Conservation (phyloP, 2,888 invertebrate species). For the Ormyrus nitidulus region DNA sequence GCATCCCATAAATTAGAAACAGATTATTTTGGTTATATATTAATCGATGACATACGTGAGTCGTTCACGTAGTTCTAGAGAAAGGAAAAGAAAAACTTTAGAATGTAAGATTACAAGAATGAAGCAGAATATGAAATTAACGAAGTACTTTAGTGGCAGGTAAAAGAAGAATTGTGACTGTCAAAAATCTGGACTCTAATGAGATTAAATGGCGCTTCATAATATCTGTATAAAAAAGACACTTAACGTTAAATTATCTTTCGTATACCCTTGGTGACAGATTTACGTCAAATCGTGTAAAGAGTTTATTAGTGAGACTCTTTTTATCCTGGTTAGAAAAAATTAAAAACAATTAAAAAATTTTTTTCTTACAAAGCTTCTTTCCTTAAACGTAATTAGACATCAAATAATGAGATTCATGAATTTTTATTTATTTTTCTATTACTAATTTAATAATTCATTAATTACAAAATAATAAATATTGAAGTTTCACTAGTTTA, state of each 20-base stretch:
- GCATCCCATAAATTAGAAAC: conserved; percentile 73
- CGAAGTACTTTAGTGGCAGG: conserved; percentile 55
- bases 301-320: conserved; percentile 50
- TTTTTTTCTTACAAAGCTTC: too few species aligned
- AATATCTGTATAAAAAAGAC: conserved; percentile 54
- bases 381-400: not conserved
- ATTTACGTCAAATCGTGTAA: conserved; percentile 44
- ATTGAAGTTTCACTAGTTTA: conserved; percentile 13
- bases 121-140: conserved; percentile 52
- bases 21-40: conserved; percentile 75
- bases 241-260: conserved; percentile 53
- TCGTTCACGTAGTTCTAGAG: conserved; percentile 72
- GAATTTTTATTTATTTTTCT: conserved; percentile 40
- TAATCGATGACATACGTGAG: conserved; percentile 71
- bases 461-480: conserved; percentile 9
- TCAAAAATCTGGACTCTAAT: conserved; percentile 50
- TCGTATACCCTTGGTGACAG: conserved; percentile 48
- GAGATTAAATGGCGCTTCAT: conserved; percentile 51
- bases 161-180: conserved; percentile 40
- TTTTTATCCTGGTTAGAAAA: conserved; percentile 44
- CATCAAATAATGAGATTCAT: conserved; percentile 25
- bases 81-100: conserved; percentile 60
- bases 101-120: conserved; percentile 66
- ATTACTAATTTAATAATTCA: conserved; percentile 40
- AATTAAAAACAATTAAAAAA: conserved; percentile 46